Evolutionary conservation across 2,113 vertebrate species (phyloP).

Genomic region (Phodopus roborovskii): DNA sequence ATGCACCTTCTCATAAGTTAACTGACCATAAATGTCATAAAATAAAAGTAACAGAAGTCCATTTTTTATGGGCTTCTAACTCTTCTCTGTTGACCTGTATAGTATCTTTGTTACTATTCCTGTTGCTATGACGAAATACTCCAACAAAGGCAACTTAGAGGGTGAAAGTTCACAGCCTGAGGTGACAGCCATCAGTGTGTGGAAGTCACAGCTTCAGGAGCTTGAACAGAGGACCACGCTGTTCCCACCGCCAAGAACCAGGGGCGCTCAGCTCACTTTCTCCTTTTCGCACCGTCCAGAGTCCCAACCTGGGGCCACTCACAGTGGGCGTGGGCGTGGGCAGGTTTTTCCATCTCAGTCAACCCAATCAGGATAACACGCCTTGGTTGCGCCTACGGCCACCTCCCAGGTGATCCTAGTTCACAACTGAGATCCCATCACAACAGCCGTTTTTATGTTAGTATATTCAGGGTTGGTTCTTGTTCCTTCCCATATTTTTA

Average conservation of each 20-base stretch:
- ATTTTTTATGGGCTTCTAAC: conserved; percentile 5
- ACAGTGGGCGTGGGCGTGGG: neutral
- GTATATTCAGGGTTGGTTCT: neutral
- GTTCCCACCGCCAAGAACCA: neutral
- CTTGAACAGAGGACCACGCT: no score
- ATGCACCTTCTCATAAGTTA: neutral
- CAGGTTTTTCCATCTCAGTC: neutral
- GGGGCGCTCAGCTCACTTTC: neutral
- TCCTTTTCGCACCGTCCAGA: neutral
- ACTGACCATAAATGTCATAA: neutral
- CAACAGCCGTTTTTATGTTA: neutral
- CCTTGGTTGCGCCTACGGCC: neutral
- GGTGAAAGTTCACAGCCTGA: neutral
- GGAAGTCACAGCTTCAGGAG: no score
- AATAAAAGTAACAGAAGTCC: neutral
- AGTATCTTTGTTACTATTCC: neutral
- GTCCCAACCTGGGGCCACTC: neutral
- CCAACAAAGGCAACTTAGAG: neutral
- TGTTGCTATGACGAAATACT: neutral
- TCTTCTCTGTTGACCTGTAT: neutral
- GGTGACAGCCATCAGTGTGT: neutral
- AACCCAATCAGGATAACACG: neutral
- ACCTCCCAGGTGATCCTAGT: neutral
- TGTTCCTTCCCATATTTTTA: neutral
- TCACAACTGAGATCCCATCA: neutral